Base-by-base conservation (phyloP, 2,888 invertebrate genomes). In the Cryptus armator region DNA sequence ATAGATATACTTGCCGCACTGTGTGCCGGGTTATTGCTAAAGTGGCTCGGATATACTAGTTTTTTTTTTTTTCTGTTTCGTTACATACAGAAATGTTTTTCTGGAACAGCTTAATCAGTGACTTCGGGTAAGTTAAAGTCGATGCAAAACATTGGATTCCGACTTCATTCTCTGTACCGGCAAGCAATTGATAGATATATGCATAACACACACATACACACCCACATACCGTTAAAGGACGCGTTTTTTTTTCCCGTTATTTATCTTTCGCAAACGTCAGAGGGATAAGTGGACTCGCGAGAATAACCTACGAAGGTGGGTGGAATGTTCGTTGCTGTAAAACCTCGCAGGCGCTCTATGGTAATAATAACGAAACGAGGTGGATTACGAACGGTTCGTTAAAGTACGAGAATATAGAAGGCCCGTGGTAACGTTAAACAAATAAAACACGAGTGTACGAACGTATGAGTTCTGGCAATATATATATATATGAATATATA, bases 301-400 rank as follows among this genome's bases (percentile, higher is more conserved):
- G 77, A 68, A 76, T 72, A 72, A 81, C 68, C 68, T 5, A 67
- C 14, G 64, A 12, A 48, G 44, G 10, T 4, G 37, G 59, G 9
- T 29, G n/a, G 5, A 12, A 24, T 3, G 12, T 62, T 43, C 72
- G 72, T 53, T 78, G 62, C 72, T 53, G 44, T 46, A 68, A 67
- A 81, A 78, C 53, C 56, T n/a, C 62, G 43, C 62, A 44, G 80
- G 78, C 68, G 59, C 74, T 84, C 79, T 44, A 32, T 70, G 83
- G 82, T 81, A 37, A 75, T 64, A 75, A 68, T 64, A 75, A 68
- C 70, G 74, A 81, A 84, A 83, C 77, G 83, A 81, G 81, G 76
- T 2, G 72, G 79, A 71, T 81, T 80, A 62, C 76, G 48, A 66
- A 46, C 48, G 74, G 70, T 72, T 80, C 77, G 74, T 71, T 75